Conservation (phyloP, 2,113 vertebrate genomes). For the Perca schrenkii region DNA sequence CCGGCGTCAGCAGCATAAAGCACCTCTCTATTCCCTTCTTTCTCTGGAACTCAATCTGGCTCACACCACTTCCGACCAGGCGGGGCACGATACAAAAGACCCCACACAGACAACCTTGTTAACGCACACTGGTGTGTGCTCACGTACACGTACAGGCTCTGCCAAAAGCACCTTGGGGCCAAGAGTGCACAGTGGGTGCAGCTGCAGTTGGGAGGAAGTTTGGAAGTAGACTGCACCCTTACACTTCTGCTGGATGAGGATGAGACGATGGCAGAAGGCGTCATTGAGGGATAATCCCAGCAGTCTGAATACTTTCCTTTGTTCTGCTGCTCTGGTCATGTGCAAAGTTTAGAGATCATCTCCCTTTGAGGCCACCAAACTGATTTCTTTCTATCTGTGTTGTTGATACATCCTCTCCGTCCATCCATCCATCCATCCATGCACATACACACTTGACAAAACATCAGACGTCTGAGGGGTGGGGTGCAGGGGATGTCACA, state of each 20-base stretch:
- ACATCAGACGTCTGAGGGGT: constrained; percentile 18
- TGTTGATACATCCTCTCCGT: constrained; percentile 21
- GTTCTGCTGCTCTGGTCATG: constrained; percentile 19
- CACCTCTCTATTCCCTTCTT: constrained; percentile 44
- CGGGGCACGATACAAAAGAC: constrained; percentile 36
- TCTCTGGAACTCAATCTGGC: constrained; percentile 54
- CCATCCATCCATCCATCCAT: constrained; percentile 10
- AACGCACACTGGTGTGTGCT: constrained; percentile 25
- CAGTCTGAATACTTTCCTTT: constrained; percentile 40
- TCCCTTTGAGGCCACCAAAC: constrained; percentile 23
- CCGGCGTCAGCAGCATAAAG: constrained; percentile 64
- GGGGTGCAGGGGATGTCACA: neutral
- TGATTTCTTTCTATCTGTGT: constrained; percentile 6
- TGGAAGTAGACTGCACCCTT: constrained; percentile 40
- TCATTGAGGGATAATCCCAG: constrained; percentile 24
- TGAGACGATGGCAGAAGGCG: constrained; percentile 38
- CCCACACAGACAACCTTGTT: constrained; percentile 53
- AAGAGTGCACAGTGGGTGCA: constrained; percentile 56
- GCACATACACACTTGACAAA: constrained; percentile 4
- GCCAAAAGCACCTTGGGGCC: constrained; percentile 65
- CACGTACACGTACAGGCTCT: neutral
- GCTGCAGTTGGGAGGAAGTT: constrained; percentile 60
- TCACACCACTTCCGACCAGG: constrained; percentile 65
- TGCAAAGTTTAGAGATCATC: constrained; percentile 7
- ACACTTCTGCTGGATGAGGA: constrained; percentile 51